Evolutionary conservation across 2,888 invertebrate species (phyloP).

Genomic region (Meghimatium bilineatum): DNA sequence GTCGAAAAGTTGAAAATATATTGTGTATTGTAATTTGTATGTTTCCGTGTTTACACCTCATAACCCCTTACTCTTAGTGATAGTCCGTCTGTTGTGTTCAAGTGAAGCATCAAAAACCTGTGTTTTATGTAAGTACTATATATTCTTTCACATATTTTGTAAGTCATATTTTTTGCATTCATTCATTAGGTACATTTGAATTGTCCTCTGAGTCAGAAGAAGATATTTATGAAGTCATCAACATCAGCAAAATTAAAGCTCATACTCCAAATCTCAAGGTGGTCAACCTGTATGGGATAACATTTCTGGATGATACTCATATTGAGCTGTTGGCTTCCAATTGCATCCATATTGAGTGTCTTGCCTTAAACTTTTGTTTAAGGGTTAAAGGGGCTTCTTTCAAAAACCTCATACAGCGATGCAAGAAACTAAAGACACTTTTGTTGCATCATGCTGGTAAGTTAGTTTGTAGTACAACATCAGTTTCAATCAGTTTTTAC

Average conservation of each 20-base stretch:
- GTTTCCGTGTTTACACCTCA: too few species aligned
- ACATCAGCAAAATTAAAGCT: conserved; percentile 98
- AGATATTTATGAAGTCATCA: conserved; percentile 89
- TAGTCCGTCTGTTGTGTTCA: too few species aligned
- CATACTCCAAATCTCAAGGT: conserved; percentile 98
- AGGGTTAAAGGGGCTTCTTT: conserved; percentile 97
- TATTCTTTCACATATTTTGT: too few species aligned
- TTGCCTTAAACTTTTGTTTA: conserved; percentile 97
- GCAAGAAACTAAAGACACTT: conserved; percentile 91
- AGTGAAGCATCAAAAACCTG: too few species aligned
- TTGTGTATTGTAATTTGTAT: too few species aligned
- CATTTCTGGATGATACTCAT: conserved; percentile 98
- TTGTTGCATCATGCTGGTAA: conserved; percentile 97
- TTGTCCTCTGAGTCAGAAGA: conserved; percentile 93
- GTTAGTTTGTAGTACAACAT: neutral
- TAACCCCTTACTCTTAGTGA: too few species aligned
- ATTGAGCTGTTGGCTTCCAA: conserved; percentile 94
- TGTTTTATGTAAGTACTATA: too few species aligned
- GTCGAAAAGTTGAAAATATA: too few species aligned
- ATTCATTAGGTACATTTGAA: conserved; percentile 76
- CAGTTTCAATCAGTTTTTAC: neutral
- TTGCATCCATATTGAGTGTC: conserved; percentile 96
- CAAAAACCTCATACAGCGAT: conserved; percentile 94
- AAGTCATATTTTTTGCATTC: too few species aligned
- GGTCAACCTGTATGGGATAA: conserved; percentile 98